A percentile compares a stretch with the other conserved stretches of the same genome.
Evolutionary conservation across 2,113 vertebrate genomes (phyloP).

Genomic region (Microtus ochrogaster): DNA sequence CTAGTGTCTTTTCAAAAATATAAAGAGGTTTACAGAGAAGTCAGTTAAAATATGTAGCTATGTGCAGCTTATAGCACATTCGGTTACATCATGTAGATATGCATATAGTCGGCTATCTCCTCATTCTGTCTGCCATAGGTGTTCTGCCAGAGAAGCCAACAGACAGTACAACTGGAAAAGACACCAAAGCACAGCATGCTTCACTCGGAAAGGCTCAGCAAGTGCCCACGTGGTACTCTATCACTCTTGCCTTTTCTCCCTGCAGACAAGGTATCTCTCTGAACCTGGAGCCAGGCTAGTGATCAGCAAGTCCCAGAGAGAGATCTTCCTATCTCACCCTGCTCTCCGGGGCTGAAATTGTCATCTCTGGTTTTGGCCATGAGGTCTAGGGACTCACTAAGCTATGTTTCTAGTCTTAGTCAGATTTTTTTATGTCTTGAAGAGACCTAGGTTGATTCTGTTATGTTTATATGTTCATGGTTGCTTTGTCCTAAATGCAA

Average conservation of each 20-base stretch:
- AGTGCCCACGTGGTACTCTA: no score
- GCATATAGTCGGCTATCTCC: neutral
- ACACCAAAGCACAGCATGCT: neutral
- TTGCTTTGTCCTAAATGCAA: neutral
- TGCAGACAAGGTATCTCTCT: neutral
- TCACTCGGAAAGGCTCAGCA: neutral
- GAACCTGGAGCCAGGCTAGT: neutral
- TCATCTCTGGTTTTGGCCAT: neutral
- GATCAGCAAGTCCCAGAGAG: neutral
- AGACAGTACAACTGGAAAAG: neutral
- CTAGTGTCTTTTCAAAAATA: constrained; percentile 20
- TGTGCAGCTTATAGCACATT: neutral
- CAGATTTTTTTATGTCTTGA: neutral
- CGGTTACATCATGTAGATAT: neutral
- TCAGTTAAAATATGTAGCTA: neutral
- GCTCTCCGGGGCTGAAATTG: accelerated
- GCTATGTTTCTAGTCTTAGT: neutral
- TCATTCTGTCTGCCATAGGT: neutral
- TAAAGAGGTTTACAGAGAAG: neutral
- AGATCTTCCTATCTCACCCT: neutral
- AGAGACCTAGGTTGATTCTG: neutral
- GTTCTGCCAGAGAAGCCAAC: neutral
- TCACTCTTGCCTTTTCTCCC: neutral
- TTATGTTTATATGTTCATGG: constrained; percentile 17
- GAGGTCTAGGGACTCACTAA: no score